Evolutionary conservation across 1,140 invertebrate species (phyloP), one percentile per base, ranked within the genome.

Genomic region (Zophobas morio): DNA sequence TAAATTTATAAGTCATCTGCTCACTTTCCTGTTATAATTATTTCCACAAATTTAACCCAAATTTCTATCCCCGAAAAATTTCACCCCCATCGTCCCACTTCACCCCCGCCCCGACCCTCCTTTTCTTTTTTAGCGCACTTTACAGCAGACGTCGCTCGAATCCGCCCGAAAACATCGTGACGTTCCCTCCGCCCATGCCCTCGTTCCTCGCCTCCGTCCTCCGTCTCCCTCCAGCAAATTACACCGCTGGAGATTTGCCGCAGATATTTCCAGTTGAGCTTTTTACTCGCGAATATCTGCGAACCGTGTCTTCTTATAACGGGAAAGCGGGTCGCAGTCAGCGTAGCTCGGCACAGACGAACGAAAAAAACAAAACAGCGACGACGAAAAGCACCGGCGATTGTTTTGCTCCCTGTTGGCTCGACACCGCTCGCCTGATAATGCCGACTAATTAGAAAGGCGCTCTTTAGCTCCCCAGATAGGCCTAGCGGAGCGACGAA

Each of bases 181-280:
- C 33, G 8, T 0, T 36, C 5, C 75, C 75, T 75, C 76, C 74
- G 81, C 82, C 76, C 54, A 76, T 79, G 80, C 75, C 33, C 35
- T 39, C 35, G 37, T 3, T 2, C 3, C 37, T 32, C 39, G 60
- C 37, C 33, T 39, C 20, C 36, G 56, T 6, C 42, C 60, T 66
- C 60, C 60, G 20, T 66, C 60, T 66, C 60, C 60, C 37, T 66
- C 60, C 42, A 36, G 60, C 60, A 66, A 66, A 66, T 66, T 66
- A 42, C 60, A 32, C 60, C 42, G 60, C 60, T 42, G 60, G 60
- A 66, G 60, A 66, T 66, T 66, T 66, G 60, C 60, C 60, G 60
- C 60, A 66, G 60, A 66, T 66, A 66, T 66, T 66, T 66, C 60
- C 60, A 66, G 60, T 66, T 42, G 60, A 42, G 60, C 60, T 66